phyloP scores from a whole-genome alignment of 2,113 vertebrate species.

The Lagopus muta region DNA sequence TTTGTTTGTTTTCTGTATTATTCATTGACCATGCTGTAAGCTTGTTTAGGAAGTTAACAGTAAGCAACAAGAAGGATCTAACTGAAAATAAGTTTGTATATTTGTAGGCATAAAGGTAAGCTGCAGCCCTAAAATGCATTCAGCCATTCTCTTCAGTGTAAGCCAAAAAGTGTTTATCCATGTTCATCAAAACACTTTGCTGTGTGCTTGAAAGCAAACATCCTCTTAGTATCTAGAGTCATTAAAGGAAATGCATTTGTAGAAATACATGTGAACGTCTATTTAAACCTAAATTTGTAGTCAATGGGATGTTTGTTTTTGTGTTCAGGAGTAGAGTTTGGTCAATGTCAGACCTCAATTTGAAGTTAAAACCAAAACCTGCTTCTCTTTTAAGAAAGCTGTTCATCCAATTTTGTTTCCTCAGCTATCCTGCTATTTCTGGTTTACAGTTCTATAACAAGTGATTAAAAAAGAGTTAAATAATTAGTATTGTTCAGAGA shows the following conservation, averaged over 20 bases:
- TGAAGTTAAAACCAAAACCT: background rate
- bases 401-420: constrained; percentile 18
- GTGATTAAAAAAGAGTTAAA: constrained; percentile 33
- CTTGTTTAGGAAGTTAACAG: background rate
- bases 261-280: background rate
- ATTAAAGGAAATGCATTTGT: background rate
- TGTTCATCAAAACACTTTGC: constrained; percentile 6
- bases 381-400: constrained; percentile 22
- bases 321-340: background rate
- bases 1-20: background rate
- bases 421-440: constrained; percentile 21
- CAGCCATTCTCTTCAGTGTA: background rate
- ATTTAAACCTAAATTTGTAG: background rate
- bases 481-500: constrained; percentile 38
- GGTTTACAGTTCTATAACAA: constrained; percentile 45
- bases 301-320: background rate
- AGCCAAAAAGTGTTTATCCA: background rate
- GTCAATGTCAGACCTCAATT: background rate
- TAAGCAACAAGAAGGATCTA: background rate
- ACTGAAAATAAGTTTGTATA: background rate
- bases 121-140: background rate
- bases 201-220: background rate
- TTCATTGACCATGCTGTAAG: background rate
- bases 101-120: background rate
- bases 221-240: background rate